A percentile compares a stretch with the other conserved stretches of the same genome.
Evolutionary conservation across 1,140 invertebrate genomes (phyloP).

Genomic region (Listronotus oregonensis): DNA sequence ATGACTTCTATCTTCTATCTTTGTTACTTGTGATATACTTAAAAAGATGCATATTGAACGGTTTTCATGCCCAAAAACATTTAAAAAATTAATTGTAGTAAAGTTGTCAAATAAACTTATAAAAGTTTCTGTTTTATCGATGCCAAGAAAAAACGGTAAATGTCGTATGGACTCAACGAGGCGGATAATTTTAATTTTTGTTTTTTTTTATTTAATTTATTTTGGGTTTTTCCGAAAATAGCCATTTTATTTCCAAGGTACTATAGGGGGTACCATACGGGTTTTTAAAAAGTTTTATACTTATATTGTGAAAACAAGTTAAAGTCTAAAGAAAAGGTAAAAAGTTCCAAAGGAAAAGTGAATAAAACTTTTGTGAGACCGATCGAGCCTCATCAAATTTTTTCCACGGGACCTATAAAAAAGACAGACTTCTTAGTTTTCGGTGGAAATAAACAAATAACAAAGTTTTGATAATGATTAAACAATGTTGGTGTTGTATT

Average conservation of each 20-base stretch:
- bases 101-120: too few species aligned
- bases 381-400: conserved; percentile 47
- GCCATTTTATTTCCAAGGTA: not conserved
- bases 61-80: too few species aligned
- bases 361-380: conserved; percentile 49
- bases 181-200: conserved; percentile 32
- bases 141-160: conserved; percentile 29
- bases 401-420: conserved; percentile 38
- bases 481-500: conserved; percentile 42
- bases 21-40: too few species aligned
- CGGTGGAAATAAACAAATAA: conserved; percentile 28
- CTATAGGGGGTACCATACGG: not conserved
- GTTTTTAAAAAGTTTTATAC: not conserved
- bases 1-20: too few species aligned
- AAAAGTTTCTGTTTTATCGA: conserved; percentile 24
- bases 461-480: conserved; percentile 36
- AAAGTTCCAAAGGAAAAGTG: conserved; percentile 40
- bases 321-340: conserved; percentile 14
- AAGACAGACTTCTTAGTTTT: conserved; percentile 20
- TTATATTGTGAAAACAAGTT: conserved; percentile 6
- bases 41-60: too few species aligned
- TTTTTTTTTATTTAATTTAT: conserved; percentile 32
- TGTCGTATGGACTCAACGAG: conserved; percentile 30
- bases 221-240: conserved; percentile 7
- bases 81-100: too few species aligned